Conservation (phyloP, 2,888 invertebrate species). For the Sphaerophoria taeniata region DNA sequence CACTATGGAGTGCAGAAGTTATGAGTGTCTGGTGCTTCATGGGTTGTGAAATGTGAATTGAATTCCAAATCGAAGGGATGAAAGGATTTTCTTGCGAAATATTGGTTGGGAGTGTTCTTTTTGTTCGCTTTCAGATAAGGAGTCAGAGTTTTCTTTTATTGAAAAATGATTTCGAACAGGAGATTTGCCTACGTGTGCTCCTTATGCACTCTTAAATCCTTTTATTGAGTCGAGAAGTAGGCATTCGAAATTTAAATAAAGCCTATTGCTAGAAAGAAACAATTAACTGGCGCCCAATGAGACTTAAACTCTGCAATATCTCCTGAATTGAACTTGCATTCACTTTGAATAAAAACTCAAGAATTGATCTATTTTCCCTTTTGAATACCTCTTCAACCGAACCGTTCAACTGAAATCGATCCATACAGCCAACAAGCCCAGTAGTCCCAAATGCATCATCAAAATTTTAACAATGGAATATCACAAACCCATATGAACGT, state of each 20-base stretch:
- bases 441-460: background rate
- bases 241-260: too few relatives aligned
- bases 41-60: constrained; percentile 52
- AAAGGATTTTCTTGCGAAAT: constrained; percentile 4
- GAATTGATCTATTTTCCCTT: too few relatives aligned
- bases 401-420: constrained; percentile 31
- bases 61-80: constrained; percentile 36
- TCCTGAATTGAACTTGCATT: too few relatives aligned
- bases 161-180: constrained; percentile 12
- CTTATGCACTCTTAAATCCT: too few relatives aligned
- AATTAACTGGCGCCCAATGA: too few relatives aligned
- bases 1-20: constrained; percentile 45
- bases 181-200: too few relatives aligned
- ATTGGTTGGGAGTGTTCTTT: too few relatives aligned
- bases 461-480: constrained; percentile 58
- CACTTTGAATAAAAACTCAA: too few relatives aligned
- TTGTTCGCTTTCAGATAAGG: background rate
- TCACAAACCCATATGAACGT: constrained; percentile 48
- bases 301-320: too few relatives aligned
- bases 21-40: constrained; percentile 44
- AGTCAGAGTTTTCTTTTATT: background rate
- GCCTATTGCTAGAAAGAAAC: too few relatives aligned
- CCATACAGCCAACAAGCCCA: background rate
- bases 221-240: too few relatives aligned
- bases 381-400: background rate